Evolutionary conservation across 2,113 vertebrate genomes (phyloP).

Genomic region (Esox niger): DNA sequence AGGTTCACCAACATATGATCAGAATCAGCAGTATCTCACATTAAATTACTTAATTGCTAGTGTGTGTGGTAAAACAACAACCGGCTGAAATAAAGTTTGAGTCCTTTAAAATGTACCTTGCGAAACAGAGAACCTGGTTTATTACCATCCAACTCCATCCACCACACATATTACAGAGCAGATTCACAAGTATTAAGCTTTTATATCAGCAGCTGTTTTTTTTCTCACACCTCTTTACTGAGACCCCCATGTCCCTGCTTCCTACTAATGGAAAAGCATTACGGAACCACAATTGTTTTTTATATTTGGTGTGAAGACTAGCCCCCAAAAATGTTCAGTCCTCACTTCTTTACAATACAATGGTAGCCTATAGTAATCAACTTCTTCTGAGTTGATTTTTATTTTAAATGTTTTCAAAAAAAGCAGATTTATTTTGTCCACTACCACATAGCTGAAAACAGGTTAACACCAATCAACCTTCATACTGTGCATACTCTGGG

Average conservation of each 20-base stretch:
- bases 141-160: constrained; percentile 80
- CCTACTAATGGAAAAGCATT: constrained; percentile 54
- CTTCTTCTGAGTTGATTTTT: constrained; percentile 29
- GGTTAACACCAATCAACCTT: constrained; percentile 54
- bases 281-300: constrained; percentile 60
- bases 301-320: constrained; percentile 70
- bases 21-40: background rate
- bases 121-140: constrained; percentile 79
- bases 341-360: constrained; percentile 51
- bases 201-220: constrained; percentile 74
- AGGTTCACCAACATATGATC: too few species aligned
- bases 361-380: constrained; percentile 44
- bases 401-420: too few species aligned
- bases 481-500: constrained; percentile 58
- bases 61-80: background rate
- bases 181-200: constrained; percentile 77
- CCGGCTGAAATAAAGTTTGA: background rate
- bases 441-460: constrained; percentile 51
- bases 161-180: constrained; percentile 79
- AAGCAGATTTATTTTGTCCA: too few species aligned
- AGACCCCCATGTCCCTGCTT: constrained; percentile 38
- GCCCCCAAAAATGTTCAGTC: constrained; percentile 48
- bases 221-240: constrained; percentile 46
- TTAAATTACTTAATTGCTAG: background rate
- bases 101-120: constrained; percentile 50